phyloP scores from a whole-genome alignment of 2,113 vertebrate species.

The Stigmatopora nigra region DNA sequence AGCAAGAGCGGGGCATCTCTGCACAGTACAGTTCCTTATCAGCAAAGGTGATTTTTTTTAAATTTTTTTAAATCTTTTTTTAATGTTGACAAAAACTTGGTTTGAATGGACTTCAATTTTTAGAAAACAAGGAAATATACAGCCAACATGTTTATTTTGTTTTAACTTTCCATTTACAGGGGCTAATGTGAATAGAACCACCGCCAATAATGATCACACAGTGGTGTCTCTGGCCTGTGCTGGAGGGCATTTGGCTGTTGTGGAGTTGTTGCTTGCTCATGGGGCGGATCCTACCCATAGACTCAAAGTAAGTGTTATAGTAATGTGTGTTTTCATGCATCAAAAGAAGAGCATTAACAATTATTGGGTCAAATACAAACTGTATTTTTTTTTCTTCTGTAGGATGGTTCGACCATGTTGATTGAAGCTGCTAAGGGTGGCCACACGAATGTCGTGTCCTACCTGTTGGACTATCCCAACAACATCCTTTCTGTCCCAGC shows the following conservation, averaged over 20 bases:
- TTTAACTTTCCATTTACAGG: slow-evolving; percentile 63
- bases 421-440: slow-evolving; percentile 99
- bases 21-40: slow-evolving; percentile 97
- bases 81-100: background rate
- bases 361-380: background rate
- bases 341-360: background rate
- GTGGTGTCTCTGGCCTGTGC: slow-evolving; percentile 96
- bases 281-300: slow-evolving; percentile 97
- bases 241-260: slow-evolving; percentile 93
- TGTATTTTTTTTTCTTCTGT: slow-evolving; percentile 13
- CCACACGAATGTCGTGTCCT: slow-evolving; percentile 98
- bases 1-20: slow-evolving; percentile 94
- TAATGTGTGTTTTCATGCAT: slow-evolving; percentile 32
- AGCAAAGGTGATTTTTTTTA: slow-evolving; percentile 99
- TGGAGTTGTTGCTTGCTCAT: slow-evolving; percentile 92
- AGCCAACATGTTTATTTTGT: background rate
- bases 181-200: slow-evolving; percentile 96
- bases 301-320: slow-evolving; percentile 77
- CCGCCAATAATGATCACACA: slow-evolving; percentile 98
- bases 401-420: slow-evolving; percentile 99
- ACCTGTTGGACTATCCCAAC: slow-evolving; percentile 97
- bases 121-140: background rate
- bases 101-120: background rate
- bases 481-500: slow-evolving; percentile 89
- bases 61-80: slow-evolving; percentile 34